Evolutionary conservation across 2,113 vertebrate genomes (phyloP).

Genomic region (Actinemys pallida): DNA sequence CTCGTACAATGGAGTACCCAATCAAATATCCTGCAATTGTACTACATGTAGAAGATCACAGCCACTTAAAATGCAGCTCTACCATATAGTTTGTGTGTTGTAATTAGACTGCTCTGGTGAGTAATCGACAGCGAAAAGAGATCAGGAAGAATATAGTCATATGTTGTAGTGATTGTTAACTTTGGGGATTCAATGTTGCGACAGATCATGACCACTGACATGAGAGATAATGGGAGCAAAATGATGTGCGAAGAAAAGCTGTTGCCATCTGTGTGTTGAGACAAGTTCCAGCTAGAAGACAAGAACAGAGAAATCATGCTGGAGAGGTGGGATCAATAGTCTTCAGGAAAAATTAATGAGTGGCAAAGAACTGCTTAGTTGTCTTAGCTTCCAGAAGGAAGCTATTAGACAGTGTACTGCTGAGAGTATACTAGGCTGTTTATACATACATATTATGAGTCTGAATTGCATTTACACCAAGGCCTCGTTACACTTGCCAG

Average conservation of each 20-base stretch:
- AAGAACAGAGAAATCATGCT: not conserved
- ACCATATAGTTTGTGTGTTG: not conserved
- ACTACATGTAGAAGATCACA: not conserved
- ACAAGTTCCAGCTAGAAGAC: not conserved
- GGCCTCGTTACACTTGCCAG: not conserved
- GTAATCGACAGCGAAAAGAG: not conserved
- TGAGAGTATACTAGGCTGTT: not conserved
- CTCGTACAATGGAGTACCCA: not conserved
- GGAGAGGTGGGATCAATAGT: not conserved
- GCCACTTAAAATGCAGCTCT: not conserved
- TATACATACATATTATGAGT: accelerated
- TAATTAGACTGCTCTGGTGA: not conserved
- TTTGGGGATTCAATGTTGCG: not conserved
- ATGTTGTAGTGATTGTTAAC: not conserved
- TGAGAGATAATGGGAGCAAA: not conserved
- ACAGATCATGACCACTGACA: not conserved
- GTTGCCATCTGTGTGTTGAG: not conserved
- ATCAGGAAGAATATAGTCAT: not conserved
- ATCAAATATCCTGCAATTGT: not conserved
- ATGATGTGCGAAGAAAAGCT: not conserved
- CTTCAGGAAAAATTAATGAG: not conserved
- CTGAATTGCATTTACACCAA: not conserved
- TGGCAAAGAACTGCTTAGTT: not conserved
- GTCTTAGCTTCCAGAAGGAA: not conserved
- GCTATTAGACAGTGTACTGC: not conserved